These are phyloP conservation scores for Galagoides demidoff DNA, from an alignment of 2,797 vertebrate species.

Conservation along the genomic window DNA sequence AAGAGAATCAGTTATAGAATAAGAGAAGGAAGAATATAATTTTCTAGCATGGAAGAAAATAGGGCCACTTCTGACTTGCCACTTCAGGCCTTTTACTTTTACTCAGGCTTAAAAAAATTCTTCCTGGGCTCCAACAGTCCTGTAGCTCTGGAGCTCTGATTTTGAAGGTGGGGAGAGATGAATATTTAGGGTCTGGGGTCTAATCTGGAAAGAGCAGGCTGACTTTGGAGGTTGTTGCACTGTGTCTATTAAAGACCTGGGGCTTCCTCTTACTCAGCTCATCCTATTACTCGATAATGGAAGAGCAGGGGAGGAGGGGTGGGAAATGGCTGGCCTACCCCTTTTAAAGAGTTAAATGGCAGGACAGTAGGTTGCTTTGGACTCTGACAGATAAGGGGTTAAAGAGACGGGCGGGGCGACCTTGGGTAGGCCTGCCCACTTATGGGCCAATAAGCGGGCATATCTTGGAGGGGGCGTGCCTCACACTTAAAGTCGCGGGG, in stretches of 20 bases:
- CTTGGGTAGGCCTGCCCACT: constrained; percentile 66
- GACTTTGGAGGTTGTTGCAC: constrained; percentile 7
- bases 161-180: constrained; percentile 11
- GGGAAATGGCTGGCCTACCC: neutral
- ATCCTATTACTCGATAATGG: neutral
- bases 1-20: neutral
- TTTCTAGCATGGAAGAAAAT: constrained; percentile 30
- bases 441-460: constrained; percentile 59
- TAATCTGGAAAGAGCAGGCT: constrained; percentile 38
- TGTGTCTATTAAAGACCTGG: constrained; percentile 2
- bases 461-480: constrained; percentile 60
- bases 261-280: constrained; percentile 28
- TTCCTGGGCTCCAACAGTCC: neutral
- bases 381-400: constrained; percentile 54
- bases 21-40: neutral
- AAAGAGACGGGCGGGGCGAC: constrained; percentile 64
- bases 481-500: constrained; percentile 9
- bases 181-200: constrained; percentile 46
- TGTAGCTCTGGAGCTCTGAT: neutral
- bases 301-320: neutral
- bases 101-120: neutral
- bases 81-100: constrained; percentile 45
- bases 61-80: too few species aligned
- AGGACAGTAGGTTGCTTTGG: neutral
- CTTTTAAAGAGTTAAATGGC: constrained; percentile 70